A percentile compares a stretch with the other conserved stretches of the same genome.
Conservation (phyloP, 2,113 vertebrate genomes). For the Tautogolabrus adspersus region DNA sequence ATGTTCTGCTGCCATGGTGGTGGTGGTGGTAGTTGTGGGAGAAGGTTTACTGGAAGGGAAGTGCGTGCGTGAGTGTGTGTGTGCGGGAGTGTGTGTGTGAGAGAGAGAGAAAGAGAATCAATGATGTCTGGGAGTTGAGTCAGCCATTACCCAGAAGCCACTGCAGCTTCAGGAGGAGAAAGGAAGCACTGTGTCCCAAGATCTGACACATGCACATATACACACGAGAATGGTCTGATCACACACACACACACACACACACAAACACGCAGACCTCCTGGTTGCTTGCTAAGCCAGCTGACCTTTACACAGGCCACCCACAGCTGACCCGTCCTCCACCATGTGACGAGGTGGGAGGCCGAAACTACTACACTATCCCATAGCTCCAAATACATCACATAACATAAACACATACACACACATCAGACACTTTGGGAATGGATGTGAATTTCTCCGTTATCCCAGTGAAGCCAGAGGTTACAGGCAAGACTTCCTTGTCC, state of each 20-base stretch:
- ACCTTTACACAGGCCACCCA: constrained; percentile 79
- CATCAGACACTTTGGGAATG: background rate
- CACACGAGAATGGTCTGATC: constrained; percentile 39
- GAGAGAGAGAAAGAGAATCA: constrained; percentile 25
- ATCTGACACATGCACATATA: constrained; percentile 61
- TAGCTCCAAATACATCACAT: background rate
- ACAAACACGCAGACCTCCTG: constrained; percentile 46
- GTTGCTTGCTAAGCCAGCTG: constrained; percentile 72
- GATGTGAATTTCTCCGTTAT: too few relatives aligned
- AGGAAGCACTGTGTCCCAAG: constrained; percentile 75
- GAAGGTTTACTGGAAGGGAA: constrained; percentile 77
- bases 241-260: constrained; percentile 31
- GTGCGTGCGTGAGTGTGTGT: constrained; percentile 27
- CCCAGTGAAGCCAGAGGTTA: too few relatives aligned
- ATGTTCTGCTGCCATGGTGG: constrained; percentile 63
- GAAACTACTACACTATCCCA: constrained; percentile 23
- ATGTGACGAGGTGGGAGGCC: constrained; percentile 63
- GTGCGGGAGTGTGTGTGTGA: constrained; percentile 25
- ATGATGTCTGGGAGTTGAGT: constrained; percentile 74
- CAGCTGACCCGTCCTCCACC: constrained; percentile 60
- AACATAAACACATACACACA: constrained; percentile 27
- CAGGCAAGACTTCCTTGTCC: too few relatives aligned
- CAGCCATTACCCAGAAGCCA: constrained; percentile 76
- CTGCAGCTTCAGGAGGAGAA: constrained; percentile 68
- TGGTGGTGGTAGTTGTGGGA: constrained; percentile 56